Base-by-base conservation (phyloP, 2,113 vertebrate species). In the Campylomormyrus numenius region DNA sequence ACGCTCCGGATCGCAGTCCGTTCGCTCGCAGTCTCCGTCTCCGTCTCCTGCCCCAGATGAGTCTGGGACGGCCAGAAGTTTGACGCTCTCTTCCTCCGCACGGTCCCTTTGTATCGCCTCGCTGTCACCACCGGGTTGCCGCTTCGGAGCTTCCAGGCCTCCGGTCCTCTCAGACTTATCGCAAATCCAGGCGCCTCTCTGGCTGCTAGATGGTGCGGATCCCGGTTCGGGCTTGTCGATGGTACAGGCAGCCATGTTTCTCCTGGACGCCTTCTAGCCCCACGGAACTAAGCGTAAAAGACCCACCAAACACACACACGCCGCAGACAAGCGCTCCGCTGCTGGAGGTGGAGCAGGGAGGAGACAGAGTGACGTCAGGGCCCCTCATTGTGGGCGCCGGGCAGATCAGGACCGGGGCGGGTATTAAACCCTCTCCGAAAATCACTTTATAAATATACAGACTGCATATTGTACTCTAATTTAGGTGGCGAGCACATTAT, bases 71-170 rank as follows among this genome's bases (percentile, higher is more conserved):
- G 70, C 10, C 70, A 39, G 35, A 70, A 45, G 66, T 39, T 66
- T 42, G 19, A 89, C 91, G 24, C 85, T 80, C 74, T 15, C 87
- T 85, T 89, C 85, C 87, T 31, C 89, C 91, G 19, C 92, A 21
- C 21, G 42, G 92, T 94, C 93, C 93, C 92, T 94, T 92, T 92
- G 93, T 87, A 85, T 91, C 88, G 17, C 87, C 89, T 94, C 94
- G 88, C 90, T 92, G 93, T 94, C 93, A 91, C 19, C 39, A 19
- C 92, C 95, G 94, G 95, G 91, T 91, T 95, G 95, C 94, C 93
- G 93, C 91, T 93, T 91, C 90, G 90, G 87, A 93, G 94, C 93
- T 89, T 93, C 91, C 90, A 91, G 95, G 95, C 94, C 95, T 92
- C 93, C 92, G 17, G 89, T 90, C 90, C 92, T 93, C 6, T 92